Conservation (phyloP, 2,113 vertebrate species). For the Clarias magur region DNA sequence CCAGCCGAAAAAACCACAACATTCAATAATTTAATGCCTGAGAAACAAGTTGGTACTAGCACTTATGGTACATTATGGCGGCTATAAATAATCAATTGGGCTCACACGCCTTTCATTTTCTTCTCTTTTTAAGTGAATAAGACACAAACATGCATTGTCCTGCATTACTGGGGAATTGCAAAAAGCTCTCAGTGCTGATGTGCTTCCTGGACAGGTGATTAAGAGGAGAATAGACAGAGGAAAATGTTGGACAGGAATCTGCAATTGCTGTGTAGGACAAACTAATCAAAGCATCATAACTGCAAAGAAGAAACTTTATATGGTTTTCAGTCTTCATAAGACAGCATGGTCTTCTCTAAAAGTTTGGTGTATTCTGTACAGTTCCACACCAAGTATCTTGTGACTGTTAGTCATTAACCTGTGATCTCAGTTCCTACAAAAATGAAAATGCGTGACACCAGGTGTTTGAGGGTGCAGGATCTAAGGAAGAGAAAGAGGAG, state of each 20-base stretch:
- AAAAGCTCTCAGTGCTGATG: not conserved
- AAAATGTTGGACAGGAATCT: not conserved
- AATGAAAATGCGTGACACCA: not conserved
- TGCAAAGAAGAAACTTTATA: not conserved
- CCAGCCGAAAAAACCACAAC: too few relatives aligned
- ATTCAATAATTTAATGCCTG: not conserved
- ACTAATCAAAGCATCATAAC: not conserved
- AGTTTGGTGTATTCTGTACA: not conserved
- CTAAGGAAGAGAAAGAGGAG: not conserved
- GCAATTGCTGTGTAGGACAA: not conserved
- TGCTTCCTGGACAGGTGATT: not conserved
- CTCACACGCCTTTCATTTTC: not conserved
- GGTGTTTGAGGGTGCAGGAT: not conserved
- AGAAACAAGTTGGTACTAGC: not conserved
- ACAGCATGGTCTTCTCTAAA: too few relatives aligned
- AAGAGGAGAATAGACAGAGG: not conserved
- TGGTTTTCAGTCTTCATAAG: too few relatives aligned
- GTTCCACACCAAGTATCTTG: not conserved
- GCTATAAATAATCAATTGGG: not conserved
- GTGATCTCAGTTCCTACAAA: not conserved
- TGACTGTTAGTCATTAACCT: not conserved
- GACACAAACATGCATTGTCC: not conserved
- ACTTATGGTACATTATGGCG: not conserved
- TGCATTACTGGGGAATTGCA: not conserved
- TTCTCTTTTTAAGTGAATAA: not conserved